Conservation (phyloP, 2,113 vertebrate genomes). For the human (Homo sapiens) region DNA sequence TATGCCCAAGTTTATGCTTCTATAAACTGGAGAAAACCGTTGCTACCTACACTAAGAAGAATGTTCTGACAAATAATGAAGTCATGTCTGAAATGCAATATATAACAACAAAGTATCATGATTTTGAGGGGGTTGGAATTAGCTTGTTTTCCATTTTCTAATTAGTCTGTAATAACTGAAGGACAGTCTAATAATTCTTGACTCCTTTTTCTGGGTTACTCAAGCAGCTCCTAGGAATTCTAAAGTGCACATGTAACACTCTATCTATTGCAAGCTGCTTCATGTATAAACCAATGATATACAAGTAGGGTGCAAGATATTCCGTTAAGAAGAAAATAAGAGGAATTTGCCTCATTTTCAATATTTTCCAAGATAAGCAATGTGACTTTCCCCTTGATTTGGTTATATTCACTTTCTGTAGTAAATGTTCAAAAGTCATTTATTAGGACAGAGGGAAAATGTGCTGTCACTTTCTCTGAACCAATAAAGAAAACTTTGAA, state of each 20-base stretch:
- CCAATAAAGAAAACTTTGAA: not conserved
- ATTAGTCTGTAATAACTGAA: conserved; percentile 3
- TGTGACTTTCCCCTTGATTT: not conserved
- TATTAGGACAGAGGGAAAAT: not conserved
- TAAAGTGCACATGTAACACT: not conserved
- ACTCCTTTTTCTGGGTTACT: not conserved
- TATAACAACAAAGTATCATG: conserved; percentile 66
- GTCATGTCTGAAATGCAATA: conserved; percentile 72
- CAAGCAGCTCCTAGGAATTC: not conserved
- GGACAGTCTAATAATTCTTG: not conserved
- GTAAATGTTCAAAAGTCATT: not conserved
- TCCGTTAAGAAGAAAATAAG: not conserved
- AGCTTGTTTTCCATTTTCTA: conserved; percentile 53
- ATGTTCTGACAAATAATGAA: conserved; percentile 77
- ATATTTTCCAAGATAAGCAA: conserved; percentile 9
- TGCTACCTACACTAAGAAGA: conserved; percentile 56
- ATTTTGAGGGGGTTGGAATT: conserved; percentile 20
- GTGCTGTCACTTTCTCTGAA: not conserved
- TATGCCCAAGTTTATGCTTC: conserved; percentile 50
- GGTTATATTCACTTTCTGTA: not conserved
- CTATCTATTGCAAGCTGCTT: not conserved
- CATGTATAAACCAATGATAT: not conserved
- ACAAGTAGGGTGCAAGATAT: not conserved
- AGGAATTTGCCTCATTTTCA: not conserved
- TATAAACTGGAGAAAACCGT: conserved; percentile 60